Evolutionary conservation across 2,797 vertebrate species (phyloP).

Genomic region (Lindbergichthys nudifrons): DNA sequence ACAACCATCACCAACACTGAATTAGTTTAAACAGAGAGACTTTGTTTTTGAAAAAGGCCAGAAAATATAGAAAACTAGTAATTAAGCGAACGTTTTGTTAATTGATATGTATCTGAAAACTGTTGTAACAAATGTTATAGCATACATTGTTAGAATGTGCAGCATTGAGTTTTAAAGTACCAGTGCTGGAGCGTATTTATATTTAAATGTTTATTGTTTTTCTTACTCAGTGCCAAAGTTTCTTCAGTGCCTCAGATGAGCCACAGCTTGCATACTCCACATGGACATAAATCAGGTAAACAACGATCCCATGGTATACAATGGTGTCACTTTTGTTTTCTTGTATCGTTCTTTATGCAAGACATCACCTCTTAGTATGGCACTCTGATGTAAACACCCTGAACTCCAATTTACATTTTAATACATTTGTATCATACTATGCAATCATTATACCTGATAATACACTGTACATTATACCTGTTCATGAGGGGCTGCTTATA

Average conservation of each 20-base stretch:
- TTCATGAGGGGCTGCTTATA: background rate
- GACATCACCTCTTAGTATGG: background rate
- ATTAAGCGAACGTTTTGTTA: background rate
- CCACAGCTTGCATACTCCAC: constrained; percentile 32
- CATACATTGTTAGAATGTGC: background rate
- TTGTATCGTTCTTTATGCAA: background rate
- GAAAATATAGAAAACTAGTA: too few relatives aligned
- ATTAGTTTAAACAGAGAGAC: background rate
- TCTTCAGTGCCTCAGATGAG: constrained; percentile 58
- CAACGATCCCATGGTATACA: background rate
- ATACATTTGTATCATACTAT: background rate
- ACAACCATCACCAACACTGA: background rate
- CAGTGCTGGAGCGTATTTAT: background rate
- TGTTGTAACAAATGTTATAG: background rate
- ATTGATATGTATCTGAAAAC: background rate
- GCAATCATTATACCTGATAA: too few relatives aligned
- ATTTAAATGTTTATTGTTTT: constrained; percentile 20
- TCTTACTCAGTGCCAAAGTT: constrained; percentile 60
- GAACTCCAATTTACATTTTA: background rate
- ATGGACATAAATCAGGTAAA: constrained; percentile 66
- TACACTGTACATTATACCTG: too few relatives aligned
- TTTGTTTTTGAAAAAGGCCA: background rate
- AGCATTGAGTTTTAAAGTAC: background rate
- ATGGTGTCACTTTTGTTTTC: too few relatives aligned
- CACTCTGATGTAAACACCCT: background rate